Percentiles rank a stretch among this genome's conserved stretches.
These are phyloP conservation scores for Hapalemur alaotrensis DNA, from an alignment of 2,797 vertebrate species.

Conservation along the genomic window DNA sequence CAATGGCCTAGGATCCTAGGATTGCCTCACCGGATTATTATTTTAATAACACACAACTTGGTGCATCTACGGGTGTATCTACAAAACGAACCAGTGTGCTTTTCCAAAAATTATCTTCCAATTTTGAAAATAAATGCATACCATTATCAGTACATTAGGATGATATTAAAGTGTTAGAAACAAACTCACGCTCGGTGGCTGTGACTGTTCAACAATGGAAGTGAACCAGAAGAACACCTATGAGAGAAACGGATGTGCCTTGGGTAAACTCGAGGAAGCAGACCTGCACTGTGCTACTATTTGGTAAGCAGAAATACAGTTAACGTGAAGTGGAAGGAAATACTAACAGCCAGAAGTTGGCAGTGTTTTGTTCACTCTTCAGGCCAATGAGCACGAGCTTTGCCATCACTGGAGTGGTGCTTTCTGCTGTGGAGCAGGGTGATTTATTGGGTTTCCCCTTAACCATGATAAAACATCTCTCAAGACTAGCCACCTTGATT, in stretches of 20 bases:
- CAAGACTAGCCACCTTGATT: background rate
- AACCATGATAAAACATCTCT: constrained; percentile 38
- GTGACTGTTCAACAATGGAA: background rate
- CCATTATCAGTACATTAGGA: background rate
- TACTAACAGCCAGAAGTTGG: background rate
- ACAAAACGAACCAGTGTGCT: background rate
- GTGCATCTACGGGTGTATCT: background rate
- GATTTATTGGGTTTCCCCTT: constrained; percentile 36
- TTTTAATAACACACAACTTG: background rate
- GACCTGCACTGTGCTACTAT: background rate
- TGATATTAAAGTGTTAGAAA: background rate
- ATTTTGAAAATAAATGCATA: background rate
- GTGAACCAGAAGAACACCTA: background rate
- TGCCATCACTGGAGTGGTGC: background rate
- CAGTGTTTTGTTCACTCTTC: background rate
- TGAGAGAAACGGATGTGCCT: background rate
- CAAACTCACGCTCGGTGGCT: background rate
- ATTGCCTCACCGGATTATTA: background rate
- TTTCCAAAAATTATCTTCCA: constrained; percentile 31
- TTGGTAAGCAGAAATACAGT: background rate
- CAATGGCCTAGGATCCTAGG: background rate
- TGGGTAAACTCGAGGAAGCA: background rate
- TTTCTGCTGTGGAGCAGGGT: background rate
- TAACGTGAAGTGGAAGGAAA: background rate
- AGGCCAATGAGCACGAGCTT: background rate